Percentiles rank a stretch among this genome's conserved stretches.
Conservation (phyloP, 2,113 vertebrate genomes). For the Conger conger region DNA sequence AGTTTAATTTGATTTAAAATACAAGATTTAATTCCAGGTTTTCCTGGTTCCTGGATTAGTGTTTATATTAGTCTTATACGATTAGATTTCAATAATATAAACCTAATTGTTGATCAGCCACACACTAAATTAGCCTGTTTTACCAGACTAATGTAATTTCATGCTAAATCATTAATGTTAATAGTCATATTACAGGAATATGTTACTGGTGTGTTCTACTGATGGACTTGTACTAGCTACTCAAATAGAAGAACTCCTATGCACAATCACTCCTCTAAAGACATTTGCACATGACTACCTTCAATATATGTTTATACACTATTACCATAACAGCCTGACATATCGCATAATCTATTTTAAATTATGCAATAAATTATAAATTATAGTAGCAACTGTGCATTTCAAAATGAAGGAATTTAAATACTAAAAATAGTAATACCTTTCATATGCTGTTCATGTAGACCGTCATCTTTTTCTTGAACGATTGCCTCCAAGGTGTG, state of each 20-base stretch:
- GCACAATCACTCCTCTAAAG: not conserved
- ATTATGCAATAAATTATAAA: not conserved
- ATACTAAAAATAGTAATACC: slow-evolving; percentile 1
- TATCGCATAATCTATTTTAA: not conserved
- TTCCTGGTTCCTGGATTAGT: too few relatives aligned
- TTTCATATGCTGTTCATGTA: not conserved
- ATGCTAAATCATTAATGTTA: not conserved
- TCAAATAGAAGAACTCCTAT: not conserved
- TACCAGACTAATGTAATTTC: not conserved
- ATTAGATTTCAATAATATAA: not conserved
- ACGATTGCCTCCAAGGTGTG: not conserved
- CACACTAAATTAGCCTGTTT: not conserved
- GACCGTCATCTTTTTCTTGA: not conserved
- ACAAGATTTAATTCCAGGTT: not conserved
- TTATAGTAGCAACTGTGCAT: not conserved
- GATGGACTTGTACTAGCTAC: not conserved
- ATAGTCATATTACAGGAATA: not conserved
- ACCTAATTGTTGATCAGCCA: not conserved
- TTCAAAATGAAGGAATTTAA: not conserved
- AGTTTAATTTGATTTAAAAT: too few relatives aligned
- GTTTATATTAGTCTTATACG: not conserved
- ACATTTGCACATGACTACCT: not conserved
- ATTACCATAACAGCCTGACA: not conserved
- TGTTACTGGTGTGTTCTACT: not conserved
- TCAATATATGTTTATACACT: not conserved